Evolutionary conservation across 2,888 invertebrate genomes (phyloP), one percentile per base, ranked within the genome.

Genomic region (Cryptocephalus primarius): DNA sequence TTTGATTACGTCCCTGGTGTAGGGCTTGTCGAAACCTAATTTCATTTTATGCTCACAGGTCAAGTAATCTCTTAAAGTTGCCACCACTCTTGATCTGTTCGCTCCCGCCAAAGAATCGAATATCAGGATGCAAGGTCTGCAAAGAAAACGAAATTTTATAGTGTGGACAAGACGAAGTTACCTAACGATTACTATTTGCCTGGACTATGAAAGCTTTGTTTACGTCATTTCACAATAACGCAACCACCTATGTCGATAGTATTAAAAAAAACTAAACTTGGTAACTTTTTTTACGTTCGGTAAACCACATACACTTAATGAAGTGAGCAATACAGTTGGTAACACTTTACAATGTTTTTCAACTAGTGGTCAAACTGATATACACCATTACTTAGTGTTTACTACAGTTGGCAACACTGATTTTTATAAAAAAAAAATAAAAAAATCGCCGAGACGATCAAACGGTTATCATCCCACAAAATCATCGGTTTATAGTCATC

Each of bases 51-150:
- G 83, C 75, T 92, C 92, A 64, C 89, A 85, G 45, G 87, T 87
- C 46, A 93, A 76, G 71, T 92, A 96, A 67, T 95, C 95, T 52
- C 95, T 76, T 48, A 96, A 73, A 0, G 91, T 94, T 9, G 89
- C 88, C 12, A 91, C 89, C 12, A 94, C 90, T 50, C 88, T 77
- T 34, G 83, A 80, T 61, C 93, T 77, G 39, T 85, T 84, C 2
- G 86, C 83, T 8, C 87, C 85, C 55, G 86, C 84, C 60, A 97
- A 72, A 0, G 96, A 97, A 72, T 97, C 96, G 69, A 96, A 95
- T 63, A 97, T 88, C 49, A 97, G 73, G 62, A 97, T 92, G 66
- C 93, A 89, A 0, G 95, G 92, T 61, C 89, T 89, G 73, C 51
- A 80, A 79, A 44, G 40, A n/a, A 36, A 12, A 36, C 12, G 36